Percentiles rank a stretch among this genome's conserved stretches.
Evolutionary conservation across 2,113 vertebrate species (phyloP).

Genomic region (Upupa epops): DNA sequence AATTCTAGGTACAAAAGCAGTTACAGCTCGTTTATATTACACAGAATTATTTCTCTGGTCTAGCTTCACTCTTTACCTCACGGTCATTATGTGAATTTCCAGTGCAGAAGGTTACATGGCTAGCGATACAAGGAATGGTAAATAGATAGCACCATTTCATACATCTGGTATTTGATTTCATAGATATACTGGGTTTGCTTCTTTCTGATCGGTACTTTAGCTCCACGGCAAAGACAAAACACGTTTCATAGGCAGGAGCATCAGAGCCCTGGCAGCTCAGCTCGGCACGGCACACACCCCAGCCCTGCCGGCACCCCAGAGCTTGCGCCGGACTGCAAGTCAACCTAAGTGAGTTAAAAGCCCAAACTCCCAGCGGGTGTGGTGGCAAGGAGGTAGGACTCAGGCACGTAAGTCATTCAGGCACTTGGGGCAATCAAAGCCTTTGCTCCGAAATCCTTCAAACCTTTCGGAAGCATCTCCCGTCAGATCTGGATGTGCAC

Average conservation of each 20-base stretch:
- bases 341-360: slow-evolving; percentile 40
- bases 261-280: background rate
- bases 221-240: slow-evolving; percentile 12
- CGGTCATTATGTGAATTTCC: slow-evolving; percentile 76
- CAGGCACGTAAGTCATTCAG: slow-evolving; percentile 2
- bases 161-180: slow-evolving; percentile 52
- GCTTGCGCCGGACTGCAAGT: background rate
- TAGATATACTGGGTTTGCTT: slow-evolving; percentile 6
- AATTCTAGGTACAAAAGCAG: slow-evolving; percentile 75
- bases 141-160: slow-evolving; percentile 84
- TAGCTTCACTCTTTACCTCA: slow-evolving; percentile 62
- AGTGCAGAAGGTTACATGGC: slow-evolving; percentile 79
- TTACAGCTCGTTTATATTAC: slow-evolving; percentile 77
- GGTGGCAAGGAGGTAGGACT: slow-evolving; percentile 26
- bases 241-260: background rate
- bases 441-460: slow-evolving; percentile 12
- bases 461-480: slow-evolving; percentile 9
- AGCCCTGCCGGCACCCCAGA: background rate
- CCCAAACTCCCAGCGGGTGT: slow-evolving; percentile 44
- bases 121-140: slow-evolving; percentile 81
- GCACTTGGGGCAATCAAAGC: slow-evolving; percentile 30
- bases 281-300: background rate
- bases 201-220: slow-evolving; percentile 18
- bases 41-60: slow-evolving; percentile 74
- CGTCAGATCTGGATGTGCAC: background rate